Evolutionary conservation across 2,113 vertebrate species (phyloP), one percentile per base, ranked within the genome.

Genomic region (Dinomys branickii): DNA sequence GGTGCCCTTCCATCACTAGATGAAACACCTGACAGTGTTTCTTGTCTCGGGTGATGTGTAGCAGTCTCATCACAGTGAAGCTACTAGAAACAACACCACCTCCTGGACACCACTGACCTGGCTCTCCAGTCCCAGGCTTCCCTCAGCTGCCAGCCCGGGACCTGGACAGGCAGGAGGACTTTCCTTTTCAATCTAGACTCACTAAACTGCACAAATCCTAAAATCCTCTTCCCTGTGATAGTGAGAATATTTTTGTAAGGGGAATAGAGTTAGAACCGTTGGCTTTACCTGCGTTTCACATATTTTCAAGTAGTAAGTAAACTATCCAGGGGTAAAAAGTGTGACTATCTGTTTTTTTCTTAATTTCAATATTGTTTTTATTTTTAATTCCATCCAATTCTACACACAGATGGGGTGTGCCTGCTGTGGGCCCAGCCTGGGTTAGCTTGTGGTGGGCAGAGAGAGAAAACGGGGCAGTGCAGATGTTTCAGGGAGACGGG

Each of bases 181-280:
- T 8, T 69, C 63, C 58, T 86, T 89, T 94, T 89, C 73, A 78
- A 88, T 63, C 20, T 38, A 85, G 47, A 78, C 58, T 92, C 90
- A 78, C 33, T 85, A 69, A 35, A 85, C 17, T 54, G 14, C 58
- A 61, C 28, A 16, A 41, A 59, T 28, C 35, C 44, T 41, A 16
- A 77, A 44, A 88, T 52, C 26, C 9, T 38, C 3, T 26, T 7
- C 7, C 22, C 71, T 80, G 3, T 54, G 3, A 26, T 41, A 44
- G 28, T 77, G 52, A 88, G 44, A 94, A 58, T 50, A 30, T 41
- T 61, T 50, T 26, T 59, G 38, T 73, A 38, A 5, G 41, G 11
- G 14, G 80, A 80, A 84, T 10, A 14, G 24, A n/a, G 6, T 93
- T 54, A 67, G 20, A 90, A 81, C 24, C 33, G 30, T 65, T 65